Percentiles rank a stretch among this genome's conserved stretches.
Evolutionary conservation across 2,888 invertebrate genomes (phyloP).

Genomic region (Oscheius sp.): DNA sequence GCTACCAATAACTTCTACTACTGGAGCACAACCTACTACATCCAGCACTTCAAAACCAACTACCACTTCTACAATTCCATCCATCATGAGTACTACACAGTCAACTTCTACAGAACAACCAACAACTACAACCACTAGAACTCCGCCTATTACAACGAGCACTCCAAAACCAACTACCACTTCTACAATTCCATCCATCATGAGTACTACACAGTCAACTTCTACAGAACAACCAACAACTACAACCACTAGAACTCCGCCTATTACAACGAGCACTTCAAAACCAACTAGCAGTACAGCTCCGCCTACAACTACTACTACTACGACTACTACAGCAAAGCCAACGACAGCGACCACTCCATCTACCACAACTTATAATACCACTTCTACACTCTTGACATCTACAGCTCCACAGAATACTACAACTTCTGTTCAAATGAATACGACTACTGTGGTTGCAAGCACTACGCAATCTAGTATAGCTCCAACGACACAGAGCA

Average conservation of each 20-base stretch:
- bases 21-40: too few species aligned
- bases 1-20: too few species aligned
- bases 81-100: too few species aligned
- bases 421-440: background rate
- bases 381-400: background rate
- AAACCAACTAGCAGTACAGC: conserved; percentile 1
- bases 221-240: background rate
- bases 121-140: background rate
- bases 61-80: too few species aligned
- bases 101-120: too few species aligned
- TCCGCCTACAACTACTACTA: background rate
- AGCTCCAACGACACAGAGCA: background rate
- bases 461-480: background rate
- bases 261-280: background rate
- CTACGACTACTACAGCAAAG: background rate
- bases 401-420: background rate
- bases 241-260: background rate
- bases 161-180: background rate
- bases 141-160: background rate
- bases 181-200: background rate
- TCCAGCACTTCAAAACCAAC: too few species aligned
- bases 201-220: background rate
- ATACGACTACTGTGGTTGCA: background rate
- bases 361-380: background rate
- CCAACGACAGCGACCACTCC: background rate